Base-by-base conservation (phyloP, 2,113 vertebrate species). In the Terrapene triunguis region DNA sequence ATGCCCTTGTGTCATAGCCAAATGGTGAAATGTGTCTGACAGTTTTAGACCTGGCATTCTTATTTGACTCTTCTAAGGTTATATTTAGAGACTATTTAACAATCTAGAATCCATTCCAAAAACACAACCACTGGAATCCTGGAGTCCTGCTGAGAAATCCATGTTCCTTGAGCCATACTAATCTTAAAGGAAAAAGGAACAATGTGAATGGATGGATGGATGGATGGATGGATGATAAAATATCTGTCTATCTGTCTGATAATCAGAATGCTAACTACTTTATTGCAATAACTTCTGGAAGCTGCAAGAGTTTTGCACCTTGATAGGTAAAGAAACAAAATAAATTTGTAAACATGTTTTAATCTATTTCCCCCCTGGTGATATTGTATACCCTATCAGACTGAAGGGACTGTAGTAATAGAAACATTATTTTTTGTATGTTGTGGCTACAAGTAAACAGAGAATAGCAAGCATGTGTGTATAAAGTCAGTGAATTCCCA, bases 131-230 rank as follows among this genome's bases (percentile, higher is more conserved):
- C 8, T 42, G 74, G 11, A 59, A 53, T 53, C 4, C 59, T 82
- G 62, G 85, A 92, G 12, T 44, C 59, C 65, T 69, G 85, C 32
- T 57, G 42, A 87, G 88, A 79, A 2, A 2, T 53, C 14, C n/a
- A 22, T 72, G 93, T 84, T 5, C 81, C 2, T 27, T 94, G 21
- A 72, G 62, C 80, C 29, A 84, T 16, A 69, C 3, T 48, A 42
- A 74, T 72, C 55, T 85, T 54, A 93, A 80, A 92, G 24, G 8
- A 5, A 93, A 92, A 94, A 86, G 42, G 85, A 93, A 94, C 48
- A 1, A 5, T 10, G 59, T 16, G 1, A 8, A 65, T 65, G 32
- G 62, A 65, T n/a, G 35, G 16, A 69, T 38, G 35, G 42, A 42
- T 42, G 38, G 32, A 65, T 65, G 29, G 62, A 69, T n/a, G 35